A percentile compares a stretch with the other conserved stretches of the same genome.
Evolutionary conservation across 2,797 vertebrate genomes (phyloP).

Genomic region (Anas bahamensis): DNA sequence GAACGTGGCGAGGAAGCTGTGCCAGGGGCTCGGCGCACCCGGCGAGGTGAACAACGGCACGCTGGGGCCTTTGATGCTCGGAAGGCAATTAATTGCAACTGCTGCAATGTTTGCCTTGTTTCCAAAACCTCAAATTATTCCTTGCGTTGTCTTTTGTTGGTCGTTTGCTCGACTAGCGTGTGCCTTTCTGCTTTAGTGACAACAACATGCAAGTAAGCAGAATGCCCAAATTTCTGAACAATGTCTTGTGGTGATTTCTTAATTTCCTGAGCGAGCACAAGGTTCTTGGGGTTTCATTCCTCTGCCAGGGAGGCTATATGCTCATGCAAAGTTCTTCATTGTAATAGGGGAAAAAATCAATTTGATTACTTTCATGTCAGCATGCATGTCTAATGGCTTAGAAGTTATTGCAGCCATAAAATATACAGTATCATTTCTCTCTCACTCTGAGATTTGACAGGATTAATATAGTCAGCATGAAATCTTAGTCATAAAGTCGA

Average conservation of each 20-base stretch:
- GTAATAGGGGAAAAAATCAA: slow-evolving; percentile 61
- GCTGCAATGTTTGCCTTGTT: not conserved
- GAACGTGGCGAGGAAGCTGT: not conserved
- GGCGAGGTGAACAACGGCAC: not conserved
- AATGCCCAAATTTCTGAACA: slow-evolving; percentile 19
- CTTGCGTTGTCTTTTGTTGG: not conserved
- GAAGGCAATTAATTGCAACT: not conserved
- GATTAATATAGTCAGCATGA: slow-evolving; percentile 71
- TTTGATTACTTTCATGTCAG: slow-evolving; percentile 68
- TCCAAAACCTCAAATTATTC: not conserved
- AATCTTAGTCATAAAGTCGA: slow-evolving; percentile 68
- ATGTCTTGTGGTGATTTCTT: slow-evolving; percentile 23
- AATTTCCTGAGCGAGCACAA: slow-evolving; percentile 24
- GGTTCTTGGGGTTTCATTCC: not conserved
- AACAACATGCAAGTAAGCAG: slow-evolving; percentile 33
- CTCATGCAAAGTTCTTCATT: slow-evolving; percentile 50
- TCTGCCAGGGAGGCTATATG: slow-evolving; percentile 38
- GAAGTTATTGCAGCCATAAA: slow-evolving; percentile 61
- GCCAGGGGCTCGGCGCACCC: not conserved
- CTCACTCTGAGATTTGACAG: slow-evolving; percentile 55
- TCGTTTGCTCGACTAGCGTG: not conserved
- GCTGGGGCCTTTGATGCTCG: not conserved
- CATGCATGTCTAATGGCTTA: slow-evolving; percentile 51
- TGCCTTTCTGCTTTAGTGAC: slow-evolving; percentile 34
- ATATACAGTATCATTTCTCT: slow-evolving; percentile 59